Evolutionary conservation across 2,888 invertebrate genomes (phyloP), one percentile per base, ranked within the genome.

Genomic region (Anodontia alba): DNA sequence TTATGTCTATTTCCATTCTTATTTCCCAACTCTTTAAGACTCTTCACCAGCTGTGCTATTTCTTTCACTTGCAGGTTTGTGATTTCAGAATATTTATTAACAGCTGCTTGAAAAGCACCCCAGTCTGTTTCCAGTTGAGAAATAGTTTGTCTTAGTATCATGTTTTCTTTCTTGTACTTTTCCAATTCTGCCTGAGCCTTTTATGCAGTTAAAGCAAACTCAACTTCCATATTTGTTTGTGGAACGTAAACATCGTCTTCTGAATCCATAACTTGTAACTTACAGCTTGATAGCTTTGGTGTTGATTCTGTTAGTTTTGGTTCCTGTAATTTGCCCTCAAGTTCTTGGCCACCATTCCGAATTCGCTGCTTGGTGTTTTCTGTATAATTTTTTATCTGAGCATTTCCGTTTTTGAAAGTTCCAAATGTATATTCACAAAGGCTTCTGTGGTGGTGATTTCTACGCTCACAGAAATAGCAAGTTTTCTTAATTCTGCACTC

Each of bases 401-500:
- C 29, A 8, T 15, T 57, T 29, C 57, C 29, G 15, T 23, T 57
- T 57, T 57, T 26, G 15, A 29, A 5, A n/a, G 57, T 26, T 57
- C 26, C 57, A 57, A 57, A 57, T 57, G 10, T 57, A 2, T 2
- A 8, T 57, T 57, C 57, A 57, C 57, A 57, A 57, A 57, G 23
- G 15, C 57, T 57, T 26, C 57, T 57, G 57, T 57, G 57, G 57
- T 57, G 57, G 57, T 57, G 57, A 57, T 26, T 23, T 57, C 57
- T 26, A 8, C 57, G 2, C 8, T 26, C 26, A 57, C 29, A 26
- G 57, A 57, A 57, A 57, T 51, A 57, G 23, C 57, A 57, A 7
- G 29, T 15, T 57, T 57, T 57, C 57, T 26, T 23, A 26, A 26
- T 26, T 57, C 15, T 57, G 57, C 57, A 57, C 15, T 57, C 57